Evolutionary conservation across 2,888 invertebrate genomes (phyloP).

Genomic region (Panorpa germanica): DNA sequence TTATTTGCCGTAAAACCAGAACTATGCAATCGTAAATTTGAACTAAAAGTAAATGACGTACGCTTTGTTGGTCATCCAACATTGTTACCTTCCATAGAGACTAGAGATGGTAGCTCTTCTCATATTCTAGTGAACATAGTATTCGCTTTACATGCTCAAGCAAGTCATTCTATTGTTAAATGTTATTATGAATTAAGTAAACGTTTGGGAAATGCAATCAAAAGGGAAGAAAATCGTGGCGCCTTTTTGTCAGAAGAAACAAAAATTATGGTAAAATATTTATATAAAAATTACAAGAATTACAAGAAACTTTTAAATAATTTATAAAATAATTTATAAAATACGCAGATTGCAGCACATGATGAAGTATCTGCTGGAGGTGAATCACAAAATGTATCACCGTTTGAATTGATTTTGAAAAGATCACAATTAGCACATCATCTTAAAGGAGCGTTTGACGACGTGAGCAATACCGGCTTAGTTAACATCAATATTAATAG

Average conservation of each 20-base stretch:
- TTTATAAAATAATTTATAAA: no score
- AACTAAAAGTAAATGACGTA: conserved; percentile 88
- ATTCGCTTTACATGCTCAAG: conserved; percentile 78
- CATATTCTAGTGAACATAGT: conserved; percentile 71
- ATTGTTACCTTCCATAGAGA: conserved; percentile 45
- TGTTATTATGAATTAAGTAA: conserved; percentile 90
- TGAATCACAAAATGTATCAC: conserved; percentile 25
- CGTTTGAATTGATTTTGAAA: conserved; percentile 65
- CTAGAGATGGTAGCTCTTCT: conserved; percentile 46
- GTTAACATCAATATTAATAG: conserved; percentile 65
- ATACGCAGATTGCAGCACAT: conserved; percentile 32
- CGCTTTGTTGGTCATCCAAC: conserved; percentile 91
- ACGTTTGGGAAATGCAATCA: conserved; percentile 67
- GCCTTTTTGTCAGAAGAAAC: conserved; percentile 80
- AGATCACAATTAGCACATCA: conserved; percentile 68
- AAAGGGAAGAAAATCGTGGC: conserved; percentile 80
- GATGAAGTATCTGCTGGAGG: conserved; percentile 29
- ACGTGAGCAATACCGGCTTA: conserved; percentile 34
- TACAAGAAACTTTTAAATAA: no score
- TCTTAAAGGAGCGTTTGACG: conserved; percentile 42
- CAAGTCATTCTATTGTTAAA: conserved; percentile 79
- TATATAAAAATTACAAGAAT: no score
- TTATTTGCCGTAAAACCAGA: conserved; percentile 82
- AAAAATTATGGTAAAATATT: conserved; percentile 50
- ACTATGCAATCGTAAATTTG: conserved; percentile 79